A percentile compares a stretch with the other conserved stretches of the same genome.
phyloP scores from a whole-genome alignment of 2,888 invertebrate species.

The Clistopyga incitator region DNA sequence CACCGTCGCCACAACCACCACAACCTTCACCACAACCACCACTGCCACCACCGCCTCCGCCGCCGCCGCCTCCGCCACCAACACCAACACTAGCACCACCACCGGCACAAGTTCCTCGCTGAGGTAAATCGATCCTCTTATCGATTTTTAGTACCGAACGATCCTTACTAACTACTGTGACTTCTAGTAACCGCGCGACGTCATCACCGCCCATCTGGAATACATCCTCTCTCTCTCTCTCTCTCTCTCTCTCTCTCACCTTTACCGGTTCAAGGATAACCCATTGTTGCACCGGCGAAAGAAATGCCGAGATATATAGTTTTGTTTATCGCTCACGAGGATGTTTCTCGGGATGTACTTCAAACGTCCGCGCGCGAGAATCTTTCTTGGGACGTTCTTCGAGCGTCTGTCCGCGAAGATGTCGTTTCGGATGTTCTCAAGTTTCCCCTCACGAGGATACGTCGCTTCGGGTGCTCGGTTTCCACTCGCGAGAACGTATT shows the following conservation, averaged over 20 bases:
- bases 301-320: constrained; percentile 46
- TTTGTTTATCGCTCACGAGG: constrained; percentile 15
- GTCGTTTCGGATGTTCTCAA: no score
- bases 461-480: no score
- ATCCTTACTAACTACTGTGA: constrained; percentile 56
- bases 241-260: constrained; percentile 42
- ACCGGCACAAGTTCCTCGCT: constrained; percentile 33
- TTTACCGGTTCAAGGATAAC: constrained; percentile 52
- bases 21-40: constrained; percentile 9
- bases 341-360: background rate
- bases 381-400: no score
- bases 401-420: no score
- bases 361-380: background rate
- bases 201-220: constrained; percentile 78
- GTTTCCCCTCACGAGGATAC: no score
- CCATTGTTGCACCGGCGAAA: constrained; percentile 58
- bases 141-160: constrained; percentile 56
- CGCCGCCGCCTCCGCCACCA: constrained; percentile 17
- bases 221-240: constrained; percentile 73
- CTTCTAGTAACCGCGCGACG: constrained; percentile 74
- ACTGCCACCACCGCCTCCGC: constrained; percentile 28
- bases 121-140: constrained; percentile 49
- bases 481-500: no score
- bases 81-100: constrained; percentile 30
- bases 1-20: constrained; percentile 36